Conservation (phyloP, 2,797 vertebrate genomes). For the Kryptolebias ocellatus region DNA sequence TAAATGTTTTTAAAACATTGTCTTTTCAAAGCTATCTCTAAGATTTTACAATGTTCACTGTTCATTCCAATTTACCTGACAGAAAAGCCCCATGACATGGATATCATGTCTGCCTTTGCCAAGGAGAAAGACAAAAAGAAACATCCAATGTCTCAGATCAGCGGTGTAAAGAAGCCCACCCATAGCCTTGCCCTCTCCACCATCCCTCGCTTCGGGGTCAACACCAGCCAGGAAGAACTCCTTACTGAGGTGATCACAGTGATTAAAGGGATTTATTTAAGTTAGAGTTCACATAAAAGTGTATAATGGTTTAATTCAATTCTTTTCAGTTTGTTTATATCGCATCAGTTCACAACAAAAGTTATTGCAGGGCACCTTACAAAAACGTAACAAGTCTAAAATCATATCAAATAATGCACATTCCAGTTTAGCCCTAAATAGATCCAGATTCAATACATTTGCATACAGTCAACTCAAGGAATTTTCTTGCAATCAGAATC, state of each 20-base stretch:
- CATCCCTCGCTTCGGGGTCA: constrained; percentile 90
- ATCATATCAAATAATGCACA: too few relatives aligned
- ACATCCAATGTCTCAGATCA: constrained; percentile 90
- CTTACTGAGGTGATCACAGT: constrained; percentile 84
- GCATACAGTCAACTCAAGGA: too few relatives aligned
- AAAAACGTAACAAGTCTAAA: too few relatives aligned
- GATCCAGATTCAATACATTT: too few relatives aligned
- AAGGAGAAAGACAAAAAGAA: constrained; percentile 87
- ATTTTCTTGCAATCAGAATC: too few relatives aligned
- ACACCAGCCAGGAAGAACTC: constrained; percentile 84
- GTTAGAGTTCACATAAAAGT: too few relatives aligned
- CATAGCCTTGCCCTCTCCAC: constrained; percentile 78
- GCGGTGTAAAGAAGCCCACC: constrained; percentile 84
- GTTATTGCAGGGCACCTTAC: too few relatives aligned
- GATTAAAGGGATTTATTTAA: too few relatives aligned
- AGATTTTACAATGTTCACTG: constrained; percentile 2
- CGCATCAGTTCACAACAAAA: too few relatives aligned
- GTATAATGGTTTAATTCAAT: too few relatives aligned
- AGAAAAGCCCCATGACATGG: constrained; percentile 94
- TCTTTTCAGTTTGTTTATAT: too few relatives aligned
- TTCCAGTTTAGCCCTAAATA: too few relatives aligned
- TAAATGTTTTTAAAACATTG: not conserved
- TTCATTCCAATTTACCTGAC: constrained; percentile 29
- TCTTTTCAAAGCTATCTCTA: not conserved
- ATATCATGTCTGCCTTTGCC: constrained; percentile 79